Percentiles rank a stretch among this genome's conserved stretches.
Conservation (phyloP, 2,888 invertebrate genomes). For the Hirtodrosophila alboralis region DNA sequence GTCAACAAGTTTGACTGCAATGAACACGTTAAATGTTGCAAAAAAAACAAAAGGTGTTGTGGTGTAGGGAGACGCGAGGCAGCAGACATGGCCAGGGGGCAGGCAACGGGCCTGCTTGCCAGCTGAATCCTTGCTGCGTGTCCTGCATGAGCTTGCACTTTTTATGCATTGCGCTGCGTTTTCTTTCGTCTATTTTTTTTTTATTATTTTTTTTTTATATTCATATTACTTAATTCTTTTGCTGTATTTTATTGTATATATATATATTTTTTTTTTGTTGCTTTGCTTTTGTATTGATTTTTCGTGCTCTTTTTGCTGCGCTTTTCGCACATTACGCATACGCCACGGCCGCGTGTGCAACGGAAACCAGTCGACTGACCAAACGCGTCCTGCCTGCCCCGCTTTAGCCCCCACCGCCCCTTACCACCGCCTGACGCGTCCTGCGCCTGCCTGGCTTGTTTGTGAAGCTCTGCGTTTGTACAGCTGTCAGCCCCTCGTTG, state of each 20-base stretch:
- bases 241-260: neutral
- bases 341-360: slow-evolving; percentile 62
- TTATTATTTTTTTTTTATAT: slow-evolving; percentile 13
- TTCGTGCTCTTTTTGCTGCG: slow-evolving; percentile 59
- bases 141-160: slow-evolving; percentile 49
- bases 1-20: slow-evolving; percentile 80
- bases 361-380: slow-evolving; percentile 82
- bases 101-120: too few species aligned
- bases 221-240: slow-evolving; percentile 4
- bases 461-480: slow-evolving; percentile 71
- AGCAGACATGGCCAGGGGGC: too few species aligned
- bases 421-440: too few species aligned
- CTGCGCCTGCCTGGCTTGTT: slow-evolving; percentile 55
- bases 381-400: slow-evolving; percentile 70
- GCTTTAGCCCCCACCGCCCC: too few species aligned
- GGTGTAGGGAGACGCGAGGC: neutral
- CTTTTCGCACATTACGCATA: slow-evolving; percentile 63
- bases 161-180: slow-evolving; percentile 47
- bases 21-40: slow-evolving; percentile 54
- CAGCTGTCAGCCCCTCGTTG: slow-evolving; percentile 71
- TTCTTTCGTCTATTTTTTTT: slow-evolving; percentile 38
- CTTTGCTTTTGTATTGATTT: slow-evolving; percentile 56
- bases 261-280: slow-evolving; percentile 1
- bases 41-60: slow-evolving; percentile 29
- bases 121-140: slow-evolving; percentile 11